Base-by-base conservation (phyloP, 2,113 vertebrate genomes). In the Panthera uncia region DNA sequence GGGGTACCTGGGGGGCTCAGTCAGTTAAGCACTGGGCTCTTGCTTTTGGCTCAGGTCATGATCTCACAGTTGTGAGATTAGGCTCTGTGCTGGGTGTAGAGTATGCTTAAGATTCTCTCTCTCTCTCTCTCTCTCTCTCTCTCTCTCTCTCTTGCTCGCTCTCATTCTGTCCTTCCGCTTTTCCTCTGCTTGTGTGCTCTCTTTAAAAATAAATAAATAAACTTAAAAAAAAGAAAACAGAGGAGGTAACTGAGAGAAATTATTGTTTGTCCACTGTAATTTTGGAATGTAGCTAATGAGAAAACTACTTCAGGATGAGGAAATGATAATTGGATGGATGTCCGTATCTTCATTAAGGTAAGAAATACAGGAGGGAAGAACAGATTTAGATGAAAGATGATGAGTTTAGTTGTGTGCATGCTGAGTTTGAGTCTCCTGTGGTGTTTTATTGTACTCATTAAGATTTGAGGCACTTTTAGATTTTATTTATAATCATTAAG, bases 401-500 rank as follows among this genome's bases (percentile, higher is more conserved):
- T 61, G 63, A 81, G 21, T 74, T 94, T 36, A n/a, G 45, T 65
- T 85, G 90, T 83, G 13, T 23, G 65, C 23, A 63, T 88, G n/a
- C n/a, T 74, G 25, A 69, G 16, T 33, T 48, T 74, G n/a, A 63
- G 86, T 10, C 6, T 81, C 61, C 50, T 52, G 19, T 78, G n/a
- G 45, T 68, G 48, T 79, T 94, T 95, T 83, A n/a, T 81, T 85
- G 45, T 36, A n/a, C 52, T 78, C 65, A 45, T 69, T 81, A 55
- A 94, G 79, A 91, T 71, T 68, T 33, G 63, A 83, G 23, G 36
- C 36, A 13, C 61, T 89, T 69, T 63, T 66, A 88, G 25, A 69
- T 89, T 82, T 96, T 33, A 48, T 92, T 84, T 82, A 48, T 91
- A 36, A 71, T 97, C 33, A 55, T 27, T 11, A 45, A 83, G 48